These are phyloP conservation scores for Bellardia bayeri DNA, from an alignment of 2,888 invertebrate genomes.

Conservation along the genomic window DNA sequence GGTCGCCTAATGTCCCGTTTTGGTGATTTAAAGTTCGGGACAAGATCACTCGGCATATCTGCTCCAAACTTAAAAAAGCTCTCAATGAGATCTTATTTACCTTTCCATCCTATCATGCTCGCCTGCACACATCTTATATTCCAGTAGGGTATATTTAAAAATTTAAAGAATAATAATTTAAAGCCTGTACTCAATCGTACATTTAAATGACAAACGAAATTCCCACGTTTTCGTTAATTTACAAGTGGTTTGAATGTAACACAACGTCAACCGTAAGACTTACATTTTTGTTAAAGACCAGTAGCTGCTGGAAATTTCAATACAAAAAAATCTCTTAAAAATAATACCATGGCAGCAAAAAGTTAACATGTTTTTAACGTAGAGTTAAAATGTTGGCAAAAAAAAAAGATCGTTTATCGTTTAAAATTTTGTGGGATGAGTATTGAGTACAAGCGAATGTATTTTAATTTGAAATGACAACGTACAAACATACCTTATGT, in stretches of 20 bases:
- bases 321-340: constrained; percentile 35
- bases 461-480: constrained; percentile 74
- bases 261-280: constrained; percentile 56
- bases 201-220: constrained; percentile 68
- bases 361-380: constrained; percentile 48
- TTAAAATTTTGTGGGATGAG: constrained; percentile 71
- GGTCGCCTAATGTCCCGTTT: too few species aligned
- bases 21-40: too few species aligned
- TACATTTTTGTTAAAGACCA: constrained; percentile 68
- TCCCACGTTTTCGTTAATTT: constrained; percentile 73
- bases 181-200: constrained; percentile 23
- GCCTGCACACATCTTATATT: not conserved
- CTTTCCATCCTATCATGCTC: not conserved
- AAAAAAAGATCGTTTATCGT: constrained; percentile 69
- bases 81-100: too few species aligned
- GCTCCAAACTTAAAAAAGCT: too few species aligned
- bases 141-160: constrained; percentile 32
- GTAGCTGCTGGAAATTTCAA: constrained; percentile 65
- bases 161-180: constrained; percentile 35
- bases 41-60: too few species aligned
- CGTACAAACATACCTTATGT: constrained; percentile 18
- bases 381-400: constrained; percentile 1
- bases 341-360: constrained; percentile 41
- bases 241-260: constrained; percentile 69
- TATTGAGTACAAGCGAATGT: constrained; percentile 67